Conservation (phyloP, 2,888 invertebrate species). For the Lasioglossum vierecki region DNA sequence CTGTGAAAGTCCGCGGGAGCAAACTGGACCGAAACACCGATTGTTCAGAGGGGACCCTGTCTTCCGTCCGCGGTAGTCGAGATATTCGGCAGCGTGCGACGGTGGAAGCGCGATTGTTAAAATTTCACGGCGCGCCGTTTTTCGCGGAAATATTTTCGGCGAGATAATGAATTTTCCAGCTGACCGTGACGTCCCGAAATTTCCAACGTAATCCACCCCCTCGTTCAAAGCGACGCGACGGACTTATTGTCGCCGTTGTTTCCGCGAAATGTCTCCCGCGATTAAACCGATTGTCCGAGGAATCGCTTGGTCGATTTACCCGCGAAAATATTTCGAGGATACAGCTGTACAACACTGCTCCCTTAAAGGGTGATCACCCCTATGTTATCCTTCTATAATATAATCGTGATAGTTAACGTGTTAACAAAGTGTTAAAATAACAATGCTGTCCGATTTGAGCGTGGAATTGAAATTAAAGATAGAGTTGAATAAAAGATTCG, state of each 20-base stretch:
- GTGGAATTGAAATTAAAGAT: too few relatives aligned
- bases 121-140: slow-evolving; percentile 44
- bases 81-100: slow-evolving; percentile 21
- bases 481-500: too few relatives aligned
- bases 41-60: slow-evolving; percentile 26
- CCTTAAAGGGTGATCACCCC: too few relatives aligned
- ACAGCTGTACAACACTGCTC: too few relatives aligned
- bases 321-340: too few relatives aligned
- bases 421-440: too few relatives aligned
- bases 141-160: slow-evolving; percentile 35
- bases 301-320: not conserved
- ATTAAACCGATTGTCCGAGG: not conserved
- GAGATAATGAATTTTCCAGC: slow-evolving; percentile 36
- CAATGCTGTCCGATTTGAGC: too few relatives aligned
- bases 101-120: slow-evolving; percentile 38
- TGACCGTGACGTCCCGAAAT: not conserved
- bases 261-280: not conserved
- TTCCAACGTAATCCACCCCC: not conserved
- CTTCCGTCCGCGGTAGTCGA: not conserved
- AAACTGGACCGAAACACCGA: slow-evolving; percentile 32
- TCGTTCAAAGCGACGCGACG: not conserved
- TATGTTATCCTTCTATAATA: too few relatives aligned
- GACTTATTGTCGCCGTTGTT: not conserved
- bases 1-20: slow-evolving; percentile 25
- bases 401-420: too few relatives aligned